A percentile compares a stretch with the other conserved stretches of the same genome.
phyloP scores from a whole-genome alignment of 2,113 vertebrate species.

The Notechis scutatus region DNA sequence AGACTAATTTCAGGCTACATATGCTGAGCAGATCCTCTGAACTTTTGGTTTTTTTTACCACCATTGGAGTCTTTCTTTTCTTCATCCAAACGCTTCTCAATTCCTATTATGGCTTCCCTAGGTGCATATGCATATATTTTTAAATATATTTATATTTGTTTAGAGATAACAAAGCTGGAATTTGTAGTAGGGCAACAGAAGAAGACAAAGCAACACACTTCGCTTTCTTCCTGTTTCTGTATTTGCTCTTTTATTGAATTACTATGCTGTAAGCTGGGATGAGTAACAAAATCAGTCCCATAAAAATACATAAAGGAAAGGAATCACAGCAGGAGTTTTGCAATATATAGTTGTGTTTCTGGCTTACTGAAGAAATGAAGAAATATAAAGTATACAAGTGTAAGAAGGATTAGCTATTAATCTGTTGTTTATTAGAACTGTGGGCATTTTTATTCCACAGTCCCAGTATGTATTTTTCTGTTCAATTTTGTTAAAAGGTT shows the following conservation, averaged over 20 bases:
- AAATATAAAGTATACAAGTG: background rate
- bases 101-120: background rate
- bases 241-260: background rate
- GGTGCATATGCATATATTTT: background rate
- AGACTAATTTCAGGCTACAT: background rate
- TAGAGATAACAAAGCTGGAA: background rate
- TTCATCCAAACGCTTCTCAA: background rate
- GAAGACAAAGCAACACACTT: background rate
- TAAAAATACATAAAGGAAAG: background rate
- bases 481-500: background rate
- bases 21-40: background rate
- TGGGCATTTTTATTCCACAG: background rate
- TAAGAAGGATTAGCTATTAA: background rate
- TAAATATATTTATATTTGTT: background rate
- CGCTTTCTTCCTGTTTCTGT: background rate
- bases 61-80: background rate
- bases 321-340: background rate
- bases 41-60: slow-evolving; percentile 1
- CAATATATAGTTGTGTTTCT: background rate
- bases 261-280: background rate
- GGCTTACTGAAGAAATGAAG: background rate
- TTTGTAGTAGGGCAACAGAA: background rate
- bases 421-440: background rate
- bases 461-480: background rate
- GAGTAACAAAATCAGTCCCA: background rate